Conservation (phyloP, 2,113 vertebrate species). For the Zosterops borbonicus region DNA sequence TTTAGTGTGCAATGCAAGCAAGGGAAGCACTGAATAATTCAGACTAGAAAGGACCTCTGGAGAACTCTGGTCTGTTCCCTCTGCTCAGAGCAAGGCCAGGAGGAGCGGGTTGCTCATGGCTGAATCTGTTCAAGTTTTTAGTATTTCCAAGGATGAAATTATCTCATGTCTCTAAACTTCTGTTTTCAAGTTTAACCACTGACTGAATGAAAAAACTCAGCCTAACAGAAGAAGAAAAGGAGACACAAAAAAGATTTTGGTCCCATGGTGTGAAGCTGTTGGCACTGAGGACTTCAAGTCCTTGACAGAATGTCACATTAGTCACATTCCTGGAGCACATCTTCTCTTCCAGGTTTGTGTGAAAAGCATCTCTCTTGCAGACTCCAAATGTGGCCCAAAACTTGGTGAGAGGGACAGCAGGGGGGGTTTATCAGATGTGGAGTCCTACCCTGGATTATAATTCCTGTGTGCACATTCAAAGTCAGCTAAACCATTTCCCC, state of each 20-base stretch:
- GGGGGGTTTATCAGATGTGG: background rate
- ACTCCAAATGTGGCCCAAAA: background rate
- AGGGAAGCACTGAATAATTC: background rate
- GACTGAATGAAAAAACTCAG: background rate
- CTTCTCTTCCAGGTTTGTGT: background rate
- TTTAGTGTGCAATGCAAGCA: background rate
- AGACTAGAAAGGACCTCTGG: background rate
- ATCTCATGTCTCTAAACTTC: background rate
- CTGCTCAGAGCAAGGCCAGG: background rate
- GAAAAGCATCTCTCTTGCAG: background rate
- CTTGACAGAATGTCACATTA: background rate
- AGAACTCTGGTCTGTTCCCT: background rate
- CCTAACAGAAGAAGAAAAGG: background rate
- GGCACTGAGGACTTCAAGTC: background rate
- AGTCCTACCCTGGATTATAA: background rate
- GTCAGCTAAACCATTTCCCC: background rate
- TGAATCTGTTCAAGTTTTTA: background rate
- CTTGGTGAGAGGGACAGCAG: background rate
- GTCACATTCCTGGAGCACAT: rapidly evolving
- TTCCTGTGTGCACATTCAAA: background rate
- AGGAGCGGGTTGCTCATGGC: background rate
- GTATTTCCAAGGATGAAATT: background rate
- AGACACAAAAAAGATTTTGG: background rate
- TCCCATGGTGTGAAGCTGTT: background rate
- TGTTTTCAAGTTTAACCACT: background rate